A percentile compares a stretch with the other conserved stretches of the same genome.
Conservation (phyloP, 2,113 vertebrate species). For the Xiphorhynchus elegans region DNA sequence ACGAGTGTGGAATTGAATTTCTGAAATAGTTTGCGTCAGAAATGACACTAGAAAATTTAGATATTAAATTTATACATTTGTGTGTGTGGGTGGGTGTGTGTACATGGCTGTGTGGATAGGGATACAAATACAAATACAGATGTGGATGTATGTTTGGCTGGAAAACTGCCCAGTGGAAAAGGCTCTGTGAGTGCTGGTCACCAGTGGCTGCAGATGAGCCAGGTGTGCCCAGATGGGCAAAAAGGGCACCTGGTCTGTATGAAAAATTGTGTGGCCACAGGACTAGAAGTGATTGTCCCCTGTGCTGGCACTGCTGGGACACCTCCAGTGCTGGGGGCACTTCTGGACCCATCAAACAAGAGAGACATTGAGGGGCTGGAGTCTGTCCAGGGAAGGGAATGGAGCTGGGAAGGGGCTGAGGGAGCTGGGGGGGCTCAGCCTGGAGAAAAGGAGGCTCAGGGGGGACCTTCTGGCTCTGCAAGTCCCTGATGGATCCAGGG, state of each 20-base stretch:
- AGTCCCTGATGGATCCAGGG: neutral
- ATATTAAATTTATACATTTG: neutral
- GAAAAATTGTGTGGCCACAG: neutral
- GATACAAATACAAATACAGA: neutral
- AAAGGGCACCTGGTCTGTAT: neutral
- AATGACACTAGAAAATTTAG: neutral
- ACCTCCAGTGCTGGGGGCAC: neutral
- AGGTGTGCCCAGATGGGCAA: neutral
- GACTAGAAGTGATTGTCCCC: neutral
- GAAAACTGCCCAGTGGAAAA: neutral
- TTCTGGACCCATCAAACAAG: neutral
- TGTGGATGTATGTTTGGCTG: neutral
- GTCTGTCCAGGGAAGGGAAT: fast-evolving
- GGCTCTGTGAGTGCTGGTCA: neutral
- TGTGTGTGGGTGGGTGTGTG: neutral
- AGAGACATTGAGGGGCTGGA: neutral
- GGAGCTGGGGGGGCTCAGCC: neutral
- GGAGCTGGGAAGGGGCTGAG: neutral
- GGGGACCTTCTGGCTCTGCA: neutral
- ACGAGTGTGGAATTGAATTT: neutral
- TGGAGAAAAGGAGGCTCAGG: neutral
- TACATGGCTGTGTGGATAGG: neutral
- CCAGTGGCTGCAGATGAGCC: neutral
- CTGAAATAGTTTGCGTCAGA: neutral
- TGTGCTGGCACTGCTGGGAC: neutral